Evolutionary conservation across 1,140 invertebrate species (phyloP).

Genomic region (Drosophila sp.): DNA sequence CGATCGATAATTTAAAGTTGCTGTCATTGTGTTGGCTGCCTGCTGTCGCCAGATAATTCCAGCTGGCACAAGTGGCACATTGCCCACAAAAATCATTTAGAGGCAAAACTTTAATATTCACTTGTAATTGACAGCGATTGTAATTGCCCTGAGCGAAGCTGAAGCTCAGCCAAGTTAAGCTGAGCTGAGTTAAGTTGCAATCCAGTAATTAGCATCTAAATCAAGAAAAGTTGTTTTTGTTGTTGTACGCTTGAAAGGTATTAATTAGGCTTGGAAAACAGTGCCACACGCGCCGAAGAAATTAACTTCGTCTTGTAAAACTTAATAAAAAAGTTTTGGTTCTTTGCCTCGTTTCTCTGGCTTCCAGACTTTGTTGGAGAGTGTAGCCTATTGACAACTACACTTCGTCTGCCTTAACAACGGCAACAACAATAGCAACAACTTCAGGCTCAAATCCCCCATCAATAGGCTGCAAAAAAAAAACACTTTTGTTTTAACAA

Average conservation of each 20-base stretch:
- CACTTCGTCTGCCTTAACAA: slow-evolving; percentile 4
- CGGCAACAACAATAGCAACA: background rate
- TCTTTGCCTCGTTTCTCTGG: slow-evolving; percentile 10
- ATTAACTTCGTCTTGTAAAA: slow-evolving; percentile 71
- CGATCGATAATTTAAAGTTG: slow-evolving; percentile 67
- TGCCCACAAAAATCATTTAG: slow-evolving; percentile 18
- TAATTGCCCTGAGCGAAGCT: slow-evolving; percentile 4
- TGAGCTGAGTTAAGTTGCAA: background rate
- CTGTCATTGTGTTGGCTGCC: slow-evolving; percentile 22
- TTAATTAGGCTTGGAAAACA: slow-evolving; percentile 61
- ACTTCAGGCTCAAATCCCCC: background rate
- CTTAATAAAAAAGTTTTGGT: slow-evolving; percentile 75
- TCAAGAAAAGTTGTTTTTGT: slow-evolving; percentile 52
- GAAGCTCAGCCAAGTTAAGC: background rate
- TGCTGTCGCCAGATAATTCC: slow-evolving; percentile 11
- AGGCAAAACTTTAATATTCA: slow-evolving; percentile 39
- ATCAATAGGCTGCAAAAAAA: slow-evolving; percentile 15
- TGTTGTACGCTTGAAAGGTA: slow-evolving; percentile 51
- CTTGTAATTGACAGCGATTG: slow-evolving; percentile 15
- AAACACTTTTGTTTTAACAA: slow-evolving; percentile 52
- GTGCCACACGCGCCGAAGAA: slow-evolving; percentile 50
- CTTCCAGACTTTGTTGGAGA: background rate
- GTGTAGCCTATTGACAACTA: slow-evolving; percentile 19
- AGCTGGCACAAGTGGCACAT: slow-evolving; percentile 10
- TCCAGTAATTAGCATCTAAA: slow-evolving; percentile 75